Base-by-base conservation (phyloP, 2,888 invertebrate species). In the Idaea straminata region DNA sequence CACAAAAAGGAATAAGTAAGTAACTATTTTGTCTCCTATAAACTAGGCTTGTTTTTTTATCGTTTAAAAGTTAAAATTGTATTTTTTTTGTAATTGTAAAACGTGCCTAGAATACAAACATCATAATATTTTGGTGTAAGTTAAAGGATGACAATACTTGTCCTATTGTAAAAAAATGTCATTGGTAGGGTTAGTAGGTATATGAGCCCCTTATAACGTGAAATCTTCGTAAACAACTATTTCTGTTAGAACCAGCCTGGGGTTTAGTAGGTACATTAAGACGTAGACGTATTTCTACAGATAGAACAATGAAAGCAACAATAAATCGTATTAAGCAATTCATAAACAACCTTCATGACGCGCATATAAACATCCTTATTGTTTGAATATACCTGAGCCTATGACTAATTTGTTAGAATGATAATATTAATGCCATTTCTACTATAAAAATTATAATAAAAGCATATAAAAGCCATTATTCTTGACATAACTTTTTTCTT, bases 311-410 rank as follows among this genome's bases (percentile, higher is more conserved):
- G 69, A 69, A 62, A 67, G 59, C 64, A 66, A 67, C 64, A 67
- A 66, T 60, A 68, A 67, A 65, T 67, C 61, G 66, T 64, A 62
- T 66, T 62, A 64, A 62, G 64, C 64, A 68, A 57, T 64, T 16
- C 10, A 6, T 66, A 70, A 66, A 67, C 69, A 70, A 72, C 69
- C 70, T 70, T 67, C 67, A 70, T 68, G 68, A 70, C 70, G 67
- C 65, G 69, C 61, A 72, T 69, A 68, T 71, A 67, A 69, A 73
- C 62, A 68, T 65, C 15, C 62, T 60, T 64, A 64, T 61, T 25
- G 25, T 25, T 66, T 62, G 59, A 58, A 60, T 35, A 66, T 65
- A 67, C 64, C 15, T 64, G 62, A 58, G 16, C 59, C 64, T 63
- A 36, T 68, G 64, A 63, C 64, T 61, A n/a, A 61, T 13, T 38